A percentile compares a stretch with the other conserved stretches of the same genome.
Evolutionary conservation across 2,797 vertebrate species (phyloP).

Genomic region (Urophycis tenuis): DNA sequence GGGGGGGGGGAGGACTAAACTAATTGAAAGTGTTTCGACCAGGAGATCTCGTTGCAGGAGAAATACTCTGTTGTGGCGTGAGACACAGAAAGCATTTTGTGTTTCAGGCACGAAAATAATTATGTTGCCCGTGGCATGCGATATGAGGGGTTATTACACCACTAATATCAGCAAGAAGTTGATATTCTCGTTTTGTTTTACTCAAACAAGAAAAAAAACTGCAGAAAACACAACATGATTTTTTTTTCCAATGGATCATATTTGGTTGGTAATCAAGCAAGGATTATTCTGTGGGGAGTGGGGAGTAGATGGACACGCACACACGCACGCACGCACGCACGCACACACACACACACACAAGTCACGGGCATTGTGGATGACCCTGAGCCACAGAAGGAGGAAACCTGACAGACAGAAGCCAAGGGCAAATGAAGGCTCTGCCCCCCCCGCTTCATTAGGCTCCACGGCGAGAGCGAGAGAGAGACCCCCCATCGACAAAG

Average conservation of each 20-base stretch:
- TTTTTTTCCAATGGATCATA: too few relatives aligned
- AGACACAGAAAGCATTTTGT: neutral
- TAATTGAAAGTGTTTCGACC: neutral
- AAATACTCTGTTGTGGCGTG: neutral
- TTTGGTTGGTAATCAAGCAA: too few relatives aligned
- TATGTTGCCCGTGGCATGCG: neutral
- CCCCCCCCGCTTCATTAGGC: neutral
- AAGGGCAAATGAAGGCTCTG: slow-evolving; percentile 27
- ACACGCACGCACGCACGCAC: too few relatives aligned
- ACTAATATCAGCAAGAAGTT: neutral
- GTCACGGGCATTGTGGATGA: slow-evolving; percentile 44
- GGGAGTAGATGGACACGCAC: neutral
- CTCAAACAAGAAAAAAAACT: neutral
- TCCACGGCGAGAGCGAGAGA: neutral
- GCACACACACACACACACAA: too few relatives aligned
- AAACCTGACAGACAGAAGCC: slow-evolving; percentile 45
- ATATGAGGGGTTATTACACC: neutral
- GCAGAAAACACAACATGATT: too few relatives aligned
- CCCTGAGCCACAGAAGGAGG: slow-evolving; percentile 37
- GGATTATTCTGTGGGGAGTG: too few relatives aligned
- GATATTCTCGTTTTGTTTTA: neutral
- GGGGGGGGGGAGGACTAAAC: neutral
- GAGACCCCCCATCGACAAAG: slow-evolving; percentile 51
- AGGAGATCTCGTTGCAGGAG: too few relatives aligned
- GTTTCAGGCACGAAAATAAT: neutral